phyloP scores from a whole-genome alignment of 2,797 vertebrate species.

The Synanceia verrucosa region DNA sequence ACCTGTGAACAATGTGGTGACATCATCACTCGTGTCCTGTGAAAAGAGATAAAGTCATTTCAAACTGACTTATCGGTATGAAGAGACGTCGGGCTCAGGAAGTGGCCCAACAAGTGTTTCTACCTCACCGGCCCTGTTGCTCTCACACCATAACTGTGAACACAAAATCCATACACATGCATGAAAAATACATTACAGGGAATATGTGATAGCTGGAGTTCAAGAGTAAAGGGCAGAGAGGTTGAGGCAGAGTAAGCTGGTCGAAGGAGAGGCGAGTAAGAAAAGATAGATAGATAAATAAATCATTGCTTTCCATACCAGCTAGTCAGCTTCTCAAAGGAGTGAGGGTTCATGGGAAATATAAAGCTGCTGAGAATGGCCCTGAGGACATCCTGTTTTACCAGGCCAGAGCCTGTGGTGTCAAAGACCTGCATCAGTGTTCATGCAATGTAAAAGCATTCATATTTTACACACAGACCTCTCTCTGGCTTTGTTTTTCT shows the following conservation, averaged over 20 bases:
- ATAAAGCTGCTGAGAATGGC: slow-evolving; percentile 81
- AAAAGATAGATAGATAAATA: slow-evolving; percentile 16
- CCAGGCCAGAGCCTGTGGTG: slow-evolving; percentile 70
- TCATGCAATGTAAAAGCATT: slow-evolving; percentile 31
- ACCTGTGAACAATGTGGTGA: background rate
- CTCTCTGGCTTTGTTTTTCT: slow-evolving; percentile 4
- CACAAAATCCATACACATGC: slow-evolving; percentile 10
- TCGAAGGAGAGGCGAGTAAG: slow-evolving; percentile 39
- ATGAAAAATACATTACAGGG: slow-evolving; percentile 17
- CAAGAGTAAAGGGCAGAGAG: slow-evolving; percentile 6
- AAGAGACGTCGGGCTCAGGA: slow-evolving; percentile 36
- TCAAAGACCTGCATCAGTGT: slow-evolving; percentile 78
- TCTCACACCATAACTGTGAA: slow-evolving; percentile 72
- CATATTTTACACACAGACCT: slow-evolving; percentile 9
- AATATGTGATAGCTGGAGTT: slow-evolving; percentile 15
- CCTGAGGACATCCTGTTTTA: slow-evolving; percentile 82
- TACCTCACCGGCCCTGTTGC: slow-evolving; percentile 66
- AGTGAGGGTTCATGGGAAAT: slow-evolving; percentile 75
- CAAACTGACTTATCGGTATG: slow-evolving; percentile 40
- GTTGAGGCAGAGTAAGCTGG: slow-evolving; percentile 32
- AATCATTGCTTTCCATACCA: slow-evolving; percentile 56
- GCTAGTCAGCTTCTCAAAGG: slow-evolving; percentile 83
- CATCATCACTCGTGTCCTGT: background rate
- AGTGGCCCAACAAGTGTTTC: slow-evolving; percentile 77
- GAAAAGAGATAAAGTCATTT: background rate